Percentiles rank a stretch among this genome's conserved stretches.
These are phyloP conservation scores for Drosophila mayaguana DNA, from an alignment of 2,888 invertebrate species.

Conservation along the genomic window DNA sequence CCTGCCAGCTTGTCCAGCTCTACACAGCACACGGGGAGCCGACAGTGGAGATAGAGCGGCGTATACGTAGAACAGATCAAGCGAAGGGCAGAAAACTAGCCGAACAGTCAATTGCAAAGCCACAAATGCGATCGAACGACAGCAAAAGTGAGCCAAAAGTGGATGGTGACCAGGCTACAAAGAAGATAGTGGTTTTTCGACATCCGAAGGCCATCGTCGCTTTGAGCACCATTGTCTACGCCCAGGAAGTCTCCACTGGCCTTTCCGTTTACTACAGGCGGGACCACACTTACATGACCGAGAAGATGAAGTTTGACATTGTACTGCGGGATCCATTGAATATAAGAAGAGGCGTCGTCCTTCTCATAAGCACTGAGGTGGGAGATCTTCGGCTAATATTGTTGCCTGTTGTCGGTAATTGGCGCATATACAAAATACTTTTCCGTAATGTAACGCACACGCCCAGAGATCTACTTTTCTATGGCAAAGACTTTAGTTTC, in stretches of 20 bases:
- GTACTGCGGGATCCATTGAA: fast-evolving
- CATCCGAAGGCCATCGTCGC: slow-evolving; percentile 21
- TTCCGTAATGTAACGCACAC: background rate
- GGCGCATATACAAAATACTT: slow-evolving; percentile 25
- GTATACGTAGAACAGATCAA: background rate
- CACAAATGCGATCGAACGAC: background rate
- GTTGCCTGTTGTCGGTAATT: slow-evolving; percentile 27
- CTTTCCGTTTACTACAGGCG: slow-evolving; percentile 16
- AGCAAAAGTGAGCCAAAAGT: background rate
- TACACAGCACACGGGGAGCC: slow-evolving; percentile 60
- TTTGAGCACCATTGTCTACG: slow-evolving; percentile 29
- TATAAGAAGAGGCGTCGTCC: slow-evolving; percentile 8
- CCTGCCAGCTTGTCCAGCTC: slow-evolving; percentile 52
- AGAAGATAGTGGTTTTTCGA: slow-evolving; percentile 32
- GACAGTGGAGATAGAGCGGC: slow-evolving; percentile 15
- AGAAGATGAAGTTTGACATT: background rate
- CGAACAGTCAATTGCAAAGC: background rate
- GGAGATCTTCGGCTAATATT: slow-evolving; percentile 24
- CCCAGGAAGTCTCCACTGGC: background rate
- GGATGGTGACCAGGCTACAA: too few species aligned
- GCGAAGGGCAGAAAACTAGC: too few species aligned
- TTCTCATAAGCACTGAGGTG: background rate
- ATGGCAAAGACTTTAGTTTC: slow-evolving; percentile 36
- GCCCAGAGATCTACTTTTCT: slow-evolving; percentile 39
- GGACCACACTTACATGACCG: background rate